phyloP scores from a whole-genome alignment of 1,140 invertebrate species.

The Samia ricini region DNA sequence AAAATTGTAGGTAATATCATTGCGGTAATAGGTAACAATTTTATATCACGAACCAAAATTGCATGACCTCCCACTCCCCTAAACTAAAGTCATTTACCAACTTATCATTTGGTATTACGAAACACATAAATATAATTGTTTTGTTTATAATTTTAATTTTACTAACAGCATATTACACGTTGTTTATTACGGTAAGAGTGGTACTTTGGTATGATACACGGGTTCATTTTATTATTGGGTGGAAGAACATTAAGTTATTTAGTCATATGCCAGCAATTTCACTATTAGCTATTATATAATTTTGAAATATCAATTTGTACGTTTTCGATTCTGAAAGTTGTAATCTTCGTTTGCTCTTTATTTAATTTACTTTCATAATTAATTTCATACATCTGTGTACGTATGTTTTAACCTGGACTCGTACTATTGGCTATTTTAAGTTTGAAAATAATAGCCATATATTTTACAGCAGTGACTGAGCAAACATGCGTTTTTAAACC shows the following conservation, averaged over 20 bases:
- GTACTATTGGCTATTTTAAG: too few species aligned
- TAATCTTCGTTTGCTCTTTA: conserved; percentile 11
- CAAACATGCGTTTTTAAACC: too few species aligned
- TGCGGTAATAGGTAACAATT: conserved; percentile 50
- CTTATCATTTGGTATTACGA: not conserved
- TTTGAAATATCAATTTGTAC: conserved; percentile 48
- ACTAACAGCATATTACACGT: not conserved
- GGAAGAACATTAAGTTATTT: conserved; percentile 55
- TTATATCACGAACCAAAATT: conserved; percentile 35
- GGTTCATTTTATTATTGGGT: not conserved
- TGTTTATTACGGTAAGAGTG: not conserved
- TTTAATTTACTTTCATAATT: conserved; percentile 8
- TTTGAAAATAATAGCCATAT: too few species aligned
- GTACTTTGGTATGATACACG: conserved; percentile 11
- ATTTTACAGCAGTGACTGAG: too few species aligned
- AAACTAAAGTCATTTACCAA: conserved; percentile 14
- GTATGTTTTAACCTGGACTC: too few species aligned
- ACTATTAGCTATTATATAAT: conserved; percentile 43
- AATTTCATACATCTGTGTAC: not conserved
- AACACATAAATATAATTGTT: not conserved
- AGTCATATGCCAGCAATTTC: conserved; percentile 45
- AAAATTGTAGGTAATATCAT: conserved; percentile 62
- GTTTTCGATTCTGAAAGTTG: conserved; percentile 15
- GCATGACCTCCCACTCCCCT: conserved; percentile 23
- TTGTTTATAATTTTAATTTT: conserved; percentile 3